Evolutionary conservation across 2,888 invertebrate species (phyloP).

Genomic region (Kryphioiulus occultus): DNA sequence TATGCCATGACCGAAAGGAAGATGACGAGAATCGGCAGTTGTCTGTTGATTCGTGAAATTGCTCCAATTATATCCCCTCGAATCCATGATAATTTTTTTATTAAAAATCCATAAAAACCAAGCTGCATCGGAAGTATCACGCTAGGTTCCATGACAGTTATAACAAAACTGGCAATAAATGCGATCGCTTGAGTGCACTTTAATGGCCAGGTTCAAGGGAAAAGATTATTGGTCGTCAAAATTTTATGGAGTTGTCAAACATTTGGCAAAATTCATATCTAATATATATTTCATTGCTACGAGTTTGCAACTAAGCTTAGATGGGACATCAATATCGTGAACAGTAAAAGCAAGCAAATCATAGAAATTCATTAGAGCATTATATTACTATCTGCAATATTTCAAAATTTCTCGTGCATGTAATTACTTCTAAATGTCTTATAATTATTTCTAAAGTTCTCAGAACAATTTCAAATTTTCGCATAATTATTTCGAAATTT

Average conservation of each 20-base stretch:
- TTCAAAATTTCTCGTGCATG: no score
- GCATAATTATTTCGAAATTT: no score
- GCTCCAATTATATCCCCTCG: constrained; percentile 10
- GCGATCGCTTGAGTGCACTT: background rate
- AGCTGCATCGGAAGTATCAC: background rate
- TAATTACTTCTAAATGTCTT: no score
- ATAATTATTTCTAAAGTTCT: no score
- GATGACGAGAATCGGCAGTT: background rate
- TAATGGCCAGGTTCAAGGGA: constrained; percentile 3
- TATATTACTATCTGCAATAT: no score
- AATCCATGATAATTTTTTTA: constrained; percentile 1
- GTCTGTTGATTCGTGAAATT: constrained; percentile 5
- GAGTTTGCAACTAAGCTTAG: no score
- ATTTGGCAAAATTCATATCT: constrained; percentile 8
- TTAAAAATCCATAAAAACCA: background rate
- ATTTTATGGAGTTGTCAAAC: constrained; percentile 3
- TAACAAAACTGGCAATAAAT: background rate
- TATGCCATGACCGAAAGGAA: background rate
- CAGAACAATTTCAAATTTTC: no score
- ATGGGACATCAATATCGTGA: no score
- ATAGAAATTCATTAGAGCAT: no score
- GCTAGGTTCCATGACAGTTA: background rate
- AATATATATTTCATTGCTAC: background rate
- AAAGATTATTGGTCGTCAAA: background rate
- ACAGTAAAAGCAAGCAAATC: no score